A percentile compares a stretch with the other conserved stretches of the same genome.
Conservation (phyloP, 2,888 invertebrate species). For the Argynnis bischoffii region DNA sequence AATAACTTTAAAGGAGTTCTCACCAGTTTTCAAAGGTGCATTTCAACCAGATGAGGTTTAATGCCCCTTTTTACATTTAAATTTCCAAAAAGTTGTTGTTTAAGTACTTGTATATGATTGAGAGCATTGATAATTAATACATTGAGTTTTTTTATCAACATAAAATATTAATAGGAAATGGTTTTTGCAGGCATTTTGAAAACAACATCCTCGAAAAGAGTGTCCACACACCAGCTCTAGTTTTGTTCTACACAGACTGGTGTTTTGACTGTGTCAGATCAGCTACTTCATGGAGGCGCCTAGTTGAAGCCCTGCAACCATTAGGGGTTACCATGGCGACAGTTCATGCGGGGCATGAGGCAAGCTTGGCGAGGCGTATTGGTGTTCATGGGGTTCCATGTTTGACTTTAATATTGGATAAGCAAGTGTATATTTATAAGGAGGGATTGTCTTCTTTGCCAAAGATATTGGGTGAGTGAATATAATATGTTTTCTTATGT, state of each 20-base stretch:
- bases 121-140: not conserved
- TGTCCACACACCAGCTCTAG: conserved; percentile 89
- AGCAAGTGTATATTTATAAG: conserved; percentile 92
- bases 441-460: conserved; percentile 90
- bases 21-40: too few relatives aligned
- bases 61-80: too few relatives aligned
- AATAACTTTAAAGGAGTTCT: too few relatives aligned
- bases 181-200: conserved; percentile 89
- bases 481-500: not conserved
- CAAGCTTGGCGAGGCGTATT: conserved; percentile 88
- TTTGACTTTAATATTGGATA: conserved; percentile 90
- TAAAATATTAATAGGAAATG: not conserved
- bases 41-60: too few relatives aligned
- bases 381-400: conserved; percentile 92
- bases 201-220: conserved; percentile 93
- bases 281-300: conserved; percentile 92
- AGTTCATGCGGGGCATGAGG: conserved; percentile 91
- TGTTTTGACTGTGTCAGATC: conserved; percentile 95
- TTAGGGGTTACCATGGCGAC: conserved; percentile 91
- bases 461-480: conserved; percentile 87
- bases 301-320: conserved; percentile 93
- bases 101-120: too few relatives aligned
- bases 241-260: conserved; percentile 97
- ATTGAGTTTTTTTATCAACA: not conserved
- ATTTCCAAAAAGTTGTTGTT: too few relatives aligned